These are phyloP conservation scores for Desoria tigrina DNA, from an alignment of 2,888 invertebrate species.

Conservation along the genomic window DNA sequence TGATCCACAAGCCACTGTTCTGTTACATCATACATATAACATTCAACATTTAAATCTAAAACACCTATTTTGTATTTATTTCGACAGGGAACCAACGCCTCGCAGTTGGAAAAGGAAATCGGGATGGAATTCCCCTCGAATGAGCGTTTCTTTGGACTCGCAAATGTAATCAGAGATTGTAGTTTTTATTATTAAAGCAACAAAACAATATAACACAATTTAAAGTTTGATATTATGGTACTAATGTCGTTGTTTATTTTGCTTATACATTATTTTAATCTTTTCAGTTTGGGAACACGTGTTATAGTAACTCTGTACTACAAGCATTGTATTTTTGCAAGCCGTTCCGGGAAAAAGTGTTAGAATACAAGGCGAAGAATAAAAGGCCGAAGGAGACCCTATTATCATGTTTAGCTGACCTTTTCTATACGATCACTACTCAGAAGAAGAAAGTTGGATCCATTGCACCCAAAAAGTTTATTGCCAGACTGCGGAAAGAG, in stretches of 20 bases:
- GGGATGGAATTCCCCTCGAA: constrained; percentile 98
- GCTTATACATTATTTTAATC: constrained; percentile 25
- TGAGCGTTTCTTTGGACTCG: constrained; percentile 99
- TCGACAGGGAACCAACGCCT: constrained; percentile 93
- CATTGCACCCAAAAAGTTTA: constrained; percentile 99
- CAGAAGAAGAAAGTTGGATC: constrained; percentile 99
- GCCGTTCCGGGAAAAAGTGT: constrained; percentile 96
- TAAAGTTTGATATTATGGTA: not conserved
- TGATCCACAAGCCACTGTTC: too few species aligned
- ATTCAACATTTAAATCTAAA: too few species aligned
- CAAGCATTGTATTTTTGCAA: constrained; percentile 99
- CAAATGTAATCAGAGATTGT: constrained; percentile 81
- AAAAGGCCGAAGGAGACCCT: constrained; percentile 95
- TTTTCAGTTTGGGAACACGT: constrained; percentile 96
- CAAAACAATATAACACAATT: constrained; percentile 11
- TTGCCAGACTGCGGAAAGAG: constrained; percentile 94
- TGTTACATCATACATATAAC: too few species aligned
- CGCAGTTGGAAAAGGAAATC: constrained; percentile 98
- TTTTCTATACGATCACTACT: constrained; percentile 99
- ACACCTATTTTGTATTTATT: too few species aligned
- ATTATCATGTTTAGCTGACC: constrained; percentile 94
- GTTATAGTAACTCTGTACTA: constrained; percentile 98
- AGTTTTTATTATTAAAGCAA: not conserved
- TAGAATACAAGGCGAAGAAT: constrained; percentile 96
- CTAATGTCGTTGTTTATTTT: not conserved